Percentiles rank a stretch among this genome's conserved stretches.
Conservation (phyloP, 2,113 vertebrate species). For the Albula goreensis region DNA sequence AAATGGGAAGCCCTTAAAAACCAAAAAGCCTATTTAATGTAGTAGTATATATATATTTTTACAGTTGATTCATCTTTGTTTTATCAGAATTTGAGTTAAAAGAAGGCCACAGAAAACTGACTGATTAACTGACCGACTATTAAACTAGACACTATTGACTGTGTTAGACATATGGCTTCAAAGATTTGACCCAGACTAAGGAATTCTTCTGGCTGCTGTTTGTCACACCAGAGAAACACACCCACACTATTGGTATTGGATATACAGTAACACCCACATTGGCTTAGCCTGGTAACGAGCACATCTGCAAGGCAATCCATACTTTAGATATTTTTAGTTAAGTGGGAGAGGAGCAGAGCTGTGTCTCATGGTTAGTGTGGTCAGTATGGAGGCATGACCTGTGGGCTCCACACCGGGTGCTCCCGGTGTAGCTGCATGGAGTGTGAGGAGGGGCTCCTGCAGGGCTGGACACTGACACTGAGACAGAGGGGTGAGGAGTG, state of each 20-base stretch:
- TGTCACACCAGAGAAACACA: too few relatives aligned
- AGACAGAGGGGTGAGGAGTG: too few relatives aligned
- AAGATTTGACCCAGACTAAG: too few relatives aligned
- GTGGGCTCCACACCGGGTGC: background rate
- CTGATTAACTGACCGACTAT: too few relatives aligned
- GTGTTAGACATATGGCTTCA: too few relatives aligned
- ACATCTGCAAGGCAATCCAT: conserved; percentile 10
- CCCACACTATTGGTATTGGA: too few relatives aligned
- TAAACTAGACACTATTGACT: too few relatives aligned
- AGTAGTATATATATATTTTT: too few relatives aligned
- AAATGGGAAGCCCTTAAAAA: background rate
- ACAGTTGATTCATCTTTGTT: background rate
- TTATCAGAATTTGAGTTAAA: background rate
- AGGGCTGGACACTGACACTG: too few relatives aligned
- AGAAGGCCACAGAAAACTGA: too few relatives aligned
- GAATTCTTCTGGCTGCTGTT: too few relatives aligned
- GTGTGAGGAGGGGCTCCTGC: background rate
- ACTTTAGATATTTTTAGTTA: background rate
- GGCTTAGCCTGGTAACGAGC: background rate
- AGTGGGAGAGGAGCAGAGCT: conserved; percentile 4
- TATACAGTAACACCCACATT: background rate
- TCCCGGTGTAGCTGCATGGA: background rate
- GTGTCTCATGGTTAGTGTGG: background rate
- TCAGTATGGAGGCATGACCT: background rate
- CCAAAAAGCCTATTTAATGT: background rate